Base-by-base conservation (phyloP, 2,797 vertebrate species). In the Anabas testudineus region DNA sequence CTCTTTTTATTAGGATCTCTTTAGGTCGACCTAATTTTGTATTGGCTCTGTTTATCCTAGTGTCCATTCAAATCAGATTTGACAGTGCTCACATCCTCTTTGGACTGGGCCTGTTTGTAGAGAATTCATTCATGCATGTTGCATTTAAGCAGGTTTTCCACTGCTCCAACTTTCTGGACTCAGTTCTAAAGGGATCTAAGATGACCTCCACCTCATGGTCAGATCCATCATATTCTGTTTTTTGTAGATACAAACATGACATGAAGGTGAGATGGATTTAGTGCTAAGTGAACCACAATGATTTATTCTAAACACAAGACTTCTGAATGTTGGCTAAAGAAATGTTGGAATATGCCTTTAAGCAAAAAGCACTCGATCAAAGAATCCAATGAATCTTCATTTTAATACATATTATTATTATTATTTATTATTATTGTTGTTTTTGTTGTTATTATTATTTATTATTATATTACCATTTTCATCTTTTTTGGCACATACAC, bases 401-500 rank as follows among this genome's bases (percentile, higher is more conserved):
- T 74, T 49, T 39, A 42, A 57, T 54, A 21, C 28, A 41, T 41
- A 39, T 55, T n/a, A n/a, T n/a, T n/a, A n/a, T n/a, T n/a, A n/a
- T n/a, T n/a, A n/a, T n/a, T n/a, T n/a, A n/a, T n/a, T n/a, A n/a
- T n/a, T n/a, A n/a, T n/a, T n/a, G n/a, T n/a, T n/a, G n/a, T n/a
- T n/a, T n/a, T n/a, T n/a, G n/a, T n/a, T n/a, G n/a, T n/a, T n/a
- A n/a, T n/a, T n/a, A n/a, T n/a, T n/a, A n/a, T n/a, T n/a, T n/a
- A n/a, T n/a, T n/a, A n/a, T n/a, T n/a, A n/a, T n/a, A n/a, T n/a
- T n/a, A n/a, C n/a, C n/a, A n/a, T n/a, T n/a, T n/a, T n/a, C n/a
- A n/a, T n/a, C n/a, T n/a, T n/a, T n/a, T 43, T 58, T 48, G 68
- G 63, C 3, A 36, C 52, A 28, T 48, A 53, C 65, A 67, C 52